These are phyloP conservation scores for Bolinopsis microptera DNA, from an alignment of 37 sponge, comb jelly and placozoan species.

Conservation along the genomic window DNA sequence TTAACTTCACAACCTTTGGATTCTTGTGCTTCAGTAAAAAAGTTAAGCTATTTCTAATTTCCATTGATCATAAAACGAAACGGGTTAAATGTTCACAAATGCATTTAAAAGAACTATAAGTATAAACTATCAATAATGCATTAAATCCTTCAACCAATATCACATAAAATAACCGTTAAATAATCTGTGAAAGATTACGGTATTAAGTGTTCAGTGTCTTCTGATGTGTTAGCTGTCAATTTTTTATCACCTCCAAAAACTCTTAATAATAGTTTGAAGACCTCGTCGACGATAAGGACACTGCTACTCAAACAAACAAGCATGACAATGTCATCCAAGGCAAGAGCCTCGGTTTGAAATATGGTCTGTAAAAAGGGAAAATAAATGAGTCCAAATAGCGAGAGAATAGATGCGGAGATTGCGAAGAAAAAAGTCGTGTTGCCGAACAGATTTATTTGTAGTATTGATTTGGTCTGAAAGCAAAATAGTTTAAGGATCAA, in stretches of 20 bases:
- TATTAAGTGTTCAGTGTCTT: not conserved
- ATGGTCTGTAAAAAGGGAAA: constrained; percentile 83
- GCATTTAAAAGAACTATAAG: no score
- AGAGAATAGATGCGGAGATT: constrained; percentile 87
- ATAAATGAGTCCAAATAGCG: constrained; percentile 93
- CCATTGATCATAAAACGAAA: no score
- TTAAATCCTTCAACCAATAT: no score
- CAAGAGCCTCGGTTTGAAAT: constrained; percentile 93
- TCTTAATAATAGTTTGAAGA: constrained; percentile 65
- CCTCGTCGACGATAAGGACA: constrained; percentile 88
- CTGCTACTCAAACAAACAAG: constrained; percentile 78
- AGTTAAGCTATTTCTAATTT: no score
- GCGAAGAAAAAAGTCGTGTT: constrained; percentile 86
- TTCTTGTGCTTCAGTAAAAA: no score
- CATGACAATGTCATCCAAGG: constrained; percentile 76
- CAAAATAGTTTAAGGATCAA: not conserved
- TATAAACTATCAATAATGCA: no score
- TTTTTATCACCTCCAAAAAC: not conserved
- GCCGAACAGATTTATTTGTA: constrained; percentile 84
- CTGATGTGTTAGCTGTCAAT: not conserved
- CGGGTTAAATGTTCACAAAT: no score
- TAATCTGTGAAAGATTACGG: no score
- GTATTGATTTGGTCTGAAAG: constrained; percentile 84
- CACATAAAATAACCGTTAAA: no score
- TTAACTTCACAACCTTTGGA: no score